Conservation (phyloP, 2,888 invertebrate genomes). For the Linyphia triangularis region DNA sequence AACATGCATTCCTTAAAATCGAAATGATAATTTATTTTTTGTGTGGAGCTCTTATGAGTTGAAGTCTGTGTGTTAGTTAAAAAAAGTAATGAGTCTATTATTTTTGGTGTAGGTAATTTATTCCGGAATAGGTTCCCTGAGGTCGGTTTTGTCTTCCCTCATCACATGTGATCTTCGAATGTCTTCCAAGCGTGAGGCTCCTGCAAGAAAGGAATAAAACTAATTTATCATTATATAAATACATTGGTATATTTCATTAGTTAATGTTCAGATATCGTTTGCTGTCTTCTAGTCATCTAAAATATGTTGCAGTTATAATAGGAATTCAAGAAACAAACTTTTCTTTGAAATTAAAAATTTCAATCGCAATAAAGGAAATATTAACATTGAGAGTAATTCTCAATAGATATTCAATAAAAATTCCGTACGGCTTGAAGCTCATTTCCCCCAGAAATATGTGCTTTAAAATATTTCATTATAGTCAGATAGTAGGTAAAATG, state of each 20-base stretch:
- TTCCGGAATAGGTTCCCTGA: background rate
- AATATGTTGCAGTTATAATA: too few relatives aligned
- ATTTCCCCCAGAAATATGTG: too few relatives aligned
- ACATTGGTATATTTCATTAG: too few relatives aligned
- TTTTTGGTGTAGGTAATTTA: background rate
- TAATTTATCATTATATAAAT: background rate
- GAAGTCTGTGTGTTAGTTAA: background rate
- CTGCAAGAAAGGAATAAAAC: background rate
- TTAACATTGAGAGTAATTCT: background rate
- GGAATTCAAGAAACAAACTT: background rate
- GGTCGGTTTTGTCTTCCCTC: background rate
- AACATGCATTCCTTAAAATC: background rate
- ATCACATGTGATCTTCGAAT: slow-evolving; percentile 51
- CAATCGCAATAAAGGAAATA: too few relatives aligned
- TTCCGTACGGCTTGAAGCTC: too few relatives aligned
- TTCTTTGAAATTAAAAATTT: background rate
- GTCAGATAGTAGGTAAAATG: too few relatives aligned
- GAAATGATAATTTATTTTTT: background rate
- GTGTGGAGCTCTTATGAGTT: background rate
- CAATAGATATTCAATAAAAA: too few relatives aligned
- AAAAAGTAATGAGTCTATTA: background rate
- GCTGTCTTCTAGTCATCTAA: too few relatives aligned
- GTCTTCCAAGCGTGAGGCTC: slow-evolving; percentile 37
- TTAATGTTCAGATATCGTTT: too few relatives aligned
- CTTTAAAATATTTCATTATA: too few relatives aligned